These are phyloP conservation scores for Drosophila athabasca DNA, from an alignment of 1,140 invertebrate species.

Conservation along the genomic window DNA sequence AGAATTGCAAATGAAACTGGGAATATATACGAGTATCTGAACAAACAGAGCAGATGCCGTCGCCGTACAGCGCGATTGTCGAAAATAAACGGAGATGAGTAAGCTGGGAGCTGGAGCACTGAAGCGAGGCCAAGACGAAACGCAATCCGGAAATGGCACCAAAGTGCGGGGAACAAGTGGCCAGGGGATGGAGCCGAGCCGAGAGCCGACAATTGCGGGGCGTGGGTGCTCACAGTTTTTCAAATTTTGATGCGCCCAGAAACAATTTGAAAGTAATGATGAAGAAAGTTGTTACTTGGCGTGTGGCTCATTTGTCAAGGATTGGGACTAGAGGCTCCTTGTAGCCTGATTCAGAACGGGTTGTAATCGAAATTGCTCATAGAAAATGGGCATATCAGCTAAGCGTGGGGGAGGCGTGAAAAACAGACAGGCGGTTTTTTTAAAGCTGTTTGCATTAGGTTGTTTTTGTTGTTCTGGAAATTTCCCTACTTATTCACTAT, in stretches of 20 bases:
- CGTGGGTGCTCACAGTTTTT: conserved; percentile 27
- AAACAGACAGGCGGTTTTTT: conserved; percentile 54
- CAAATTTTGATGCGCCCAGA: conserved; percentile 60
- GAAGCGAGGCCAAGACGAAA: conserved; percentile 28
- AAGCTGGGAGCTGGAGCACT: conserved; percentile 7
- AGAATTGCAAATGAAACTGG: conserved; percentile 71
- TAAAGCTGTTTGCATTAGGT: conserved; percentile 50
- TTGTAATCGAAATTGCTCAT: conserved; percentile 61
- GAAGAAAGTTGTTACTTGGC: conserved; percentile 80
- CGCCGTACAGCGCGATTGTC: conserved; percentile 37
- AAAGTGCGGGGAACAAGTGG: conserved; percentile 65
- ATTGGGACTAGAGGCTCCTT: conserved; percentile 23
- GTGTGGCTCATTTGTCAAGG: conserved; percentile 79
- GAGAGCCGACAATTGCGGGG: conserved; percentile 23
- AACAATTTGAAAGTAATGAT: conserved; percentile 80
- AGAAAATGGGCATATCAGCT: conserved; percentile 54
- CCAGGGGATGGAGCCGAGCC: conserved; percentile 1
- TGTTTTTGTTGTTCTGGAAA: conserved; percentile 23
- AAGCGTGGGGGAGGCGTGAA: conserved; percentile 47
- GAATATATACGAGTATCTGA: conserved; percentile 20
- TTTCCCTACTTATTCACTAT: conserved; percentile 25
- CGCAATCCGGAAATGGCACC: conserved; percentile 65
- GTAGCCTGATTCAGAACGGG: conserved; percentile 21
- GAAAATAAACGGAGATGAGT: conserved; percentile 61
- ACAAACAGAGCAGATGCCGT: conserved; percentile 17